These are phyloP conservation scores for Melanargia galathea DNA, from an alignment of 2,888 invertebrate species.

Conservation along the genomic window DNA sequence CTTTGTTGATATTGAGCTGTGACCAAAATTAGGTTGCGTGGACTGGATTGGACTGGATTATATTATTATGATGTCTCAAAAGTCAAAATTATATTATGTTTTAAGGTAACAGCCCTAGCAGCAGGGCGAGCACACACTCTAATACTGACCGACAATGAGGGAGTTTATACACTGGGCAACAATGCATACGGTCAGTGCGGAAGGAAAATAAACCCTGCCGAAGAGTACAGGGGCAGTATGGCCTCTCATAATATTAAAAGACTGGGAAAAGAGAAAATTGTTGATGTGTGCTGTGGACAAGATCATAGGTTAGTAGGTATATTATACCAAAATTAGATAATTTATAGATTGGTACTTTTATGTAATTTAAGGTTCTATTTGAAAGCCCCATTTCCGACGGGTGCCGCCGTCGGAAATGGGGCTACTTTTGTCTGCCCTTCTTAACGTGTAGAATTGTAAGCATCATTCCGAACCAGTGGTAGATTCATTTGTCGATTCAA, in stretches of 20 bases:
- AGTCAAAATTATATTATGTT: not conserved
- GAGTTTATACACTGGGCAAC: conserved; percentile 92
- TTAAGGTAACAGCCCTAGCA: conserved; percentile 76
- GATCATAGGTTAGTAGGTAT: conserved; percentile 89
- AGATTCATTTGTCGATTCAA: too few species aligned
- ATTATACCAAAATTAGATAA: too few species aligned
- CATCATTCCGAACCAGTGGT: too few species aligned
- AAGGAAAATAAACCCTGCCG: conserved; percentile 87
- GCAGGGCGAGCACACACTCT: conserved; percentile 95
- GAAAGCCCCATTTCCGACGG: too few species aligned
- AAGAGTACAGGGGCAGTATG: conserved; percentile 87
- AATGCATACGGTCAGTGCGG: conserved; percentile 98
- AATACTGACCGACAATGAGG: conserved; percentile 89
- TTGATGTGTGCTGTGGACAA: conserved; percentile 91
- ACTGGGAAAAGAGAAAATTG: conserved; percentile 84
- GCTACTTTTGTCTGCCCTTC: too few species aligned
- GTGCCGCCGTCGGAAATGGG: too few species aligned
- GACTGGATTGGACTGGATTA: too few species aligned
- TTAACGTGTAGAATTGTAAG: too few species aligned
- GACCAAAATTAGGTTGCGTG: too few species aligned
- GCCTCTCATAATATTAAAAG: conserved; percentile 85
- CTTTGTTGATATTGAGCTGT: too few species aligned
- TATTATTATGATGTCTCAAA: not conserved
- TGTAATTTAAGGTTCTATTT: too few species aligned
- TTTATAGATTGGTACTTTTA: too few species aligned